These are phyloP conservation scores for Aphyosemion australe DNA, from an alignment of 2,113 vertebrate genomes.

Conservation along the genomic window DNA sequence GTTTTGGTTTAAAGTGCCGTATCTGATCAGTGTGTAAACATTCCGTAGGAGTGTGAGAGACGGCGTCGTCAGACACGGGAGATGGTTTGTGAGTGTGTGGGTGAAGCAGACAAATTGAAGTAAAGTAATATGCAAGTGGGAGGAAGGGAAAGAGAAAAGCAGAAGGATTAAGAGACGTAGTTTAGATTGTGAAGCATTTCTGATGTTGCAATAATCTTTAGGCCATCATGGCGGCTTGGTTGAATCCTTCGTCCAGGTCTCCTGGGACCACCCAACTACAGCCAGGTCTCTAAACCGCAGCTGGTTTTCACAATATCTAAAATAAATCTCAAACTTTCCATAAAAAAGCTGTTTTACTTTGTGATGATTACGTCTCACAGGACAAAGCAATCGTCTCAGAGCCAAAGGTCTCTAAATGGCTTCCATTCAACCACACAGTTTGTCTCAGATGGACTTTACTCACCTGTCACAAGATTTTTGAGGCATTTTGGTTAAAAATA, in stretches of 20 bases:
- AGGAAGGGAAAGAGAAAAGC: conserved; percentile 24
- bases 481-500: not conserved
- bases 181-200: conserved; percentile 8
- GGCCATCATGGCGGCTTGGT: conserved; percentile 10
- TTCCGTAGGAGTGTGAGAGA: conserved; percentile 38
- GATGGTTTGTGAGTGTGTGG: conserved; percentile 9
- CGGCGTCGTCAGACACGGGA: conserved; percentile 24
- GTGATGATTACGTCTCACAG: not conserved
- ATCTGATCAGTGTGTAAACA: conserved; percentile 44
- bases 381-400: not conserved
- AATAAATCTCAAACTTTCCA: too few species aligned
- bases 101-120: conserved; percentile 8
- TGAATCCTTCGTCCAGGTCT: conserved; percentile 22
- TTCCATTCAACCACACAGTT: not conserved
- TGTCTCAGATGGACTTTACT: not conserved
- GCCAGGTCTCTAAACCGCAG: too few species aligned
- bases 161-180: conserved; percentile 18
- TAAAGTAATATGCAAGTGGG: conserved; percentile 22
- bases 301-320: too few species aligned
- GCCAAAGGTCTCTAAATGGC: not conserved
- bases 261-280: conserved; percentile 24
- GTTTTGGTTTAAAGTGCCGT: conserved; percentile 44
- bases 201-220: conserved; percentile 28
- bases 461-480: not conserved
- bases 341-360: not conserved